Evolutionary conservation across 2,888 invertebrate species (phyloP).

Genomic region (Limnephilus marmoratus): DNA sequence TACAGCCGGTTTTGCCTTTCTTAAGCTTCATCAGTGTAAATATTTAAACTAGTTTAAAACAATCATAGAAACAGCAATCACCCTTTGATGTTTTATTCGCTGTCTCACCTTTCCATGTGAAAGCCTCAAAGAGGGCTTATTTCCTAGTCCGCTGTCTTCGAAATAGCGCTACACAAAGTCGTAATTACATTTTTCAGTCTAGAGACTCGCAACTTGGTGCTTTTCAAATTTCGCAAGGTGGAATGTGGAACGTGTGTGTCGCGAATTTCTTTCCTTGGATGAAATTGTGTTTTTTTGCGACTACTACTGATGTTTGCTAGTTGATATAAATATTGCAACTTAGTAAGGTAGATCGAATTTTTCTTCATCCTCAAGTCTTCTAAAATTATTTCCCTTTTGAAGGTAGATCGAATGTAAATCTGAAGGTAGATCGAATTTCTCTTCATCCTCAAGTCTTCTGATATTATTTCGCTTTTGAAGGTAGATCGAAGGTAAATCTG

Average conservation of each 20-base stretch:
- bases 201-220: neutral
- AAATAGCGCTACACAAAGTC: too few species aligned
- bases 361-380: too few species aligned
- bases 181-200: neutral
- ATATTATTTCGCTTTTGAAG: too few species aligned
- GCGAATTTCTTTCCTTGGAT: neutral
- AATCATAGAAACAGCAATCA: neutral
- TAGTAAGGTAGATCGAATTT: neutral
- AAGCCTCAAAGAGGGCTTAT: neutral
- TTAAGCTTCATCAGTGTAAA: too few species aligned
- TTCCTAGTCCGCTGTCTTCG: neutral
- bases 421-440: too few species aligned
- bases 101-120: neutral
- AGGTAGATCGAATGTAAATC: too few species aligned
- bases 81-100: neutral
- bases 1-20: too few species aligned
- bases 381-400: neutral
- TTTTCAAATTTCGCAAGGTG: neutral
- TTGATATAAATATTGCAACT: neutral
- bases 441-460: too few species aligned
- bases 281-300: neutral
- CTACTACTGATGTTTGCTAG: neutral
- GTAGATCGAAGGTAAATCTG: too few species aligned
- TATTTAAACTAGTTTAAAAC: neutral
- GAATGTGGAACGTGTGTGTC: neutral